These are phyloP conservation scores for Drosophila novamexicana DNA, from an alignment of 1,140 invertebrate genomes.

Conservation along the genomic window DNA sequence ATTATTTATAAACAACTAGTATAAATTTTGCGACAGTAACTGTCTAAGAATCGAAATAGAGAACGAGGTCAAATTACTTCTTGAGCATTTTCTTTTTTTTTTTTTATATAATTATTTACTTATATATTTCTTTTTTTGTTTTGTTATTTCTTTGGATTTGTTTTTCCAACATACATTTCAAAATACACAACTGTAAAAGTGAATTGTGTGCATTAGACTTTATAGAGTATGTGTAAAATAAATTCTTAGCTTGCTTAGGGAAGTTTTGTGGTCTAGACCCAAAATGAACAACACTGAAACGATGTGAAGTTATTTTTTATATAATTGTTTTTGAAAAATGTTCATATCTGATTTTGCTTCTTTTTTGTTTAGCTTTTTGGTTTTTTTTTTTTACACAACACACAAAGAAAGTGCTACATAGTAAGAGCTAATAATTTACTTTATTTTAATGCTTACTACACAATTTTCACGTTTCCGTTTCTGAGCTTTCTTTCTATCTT, in stretches of 20 bases:
- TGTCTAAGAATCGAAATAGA: conserved; percentile 75
- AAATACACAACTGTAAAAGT: conserved; percentile 67
- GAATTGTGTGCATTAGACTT: conserved; percentile 66
- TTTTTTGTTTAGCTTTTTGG: conserved; percentile 18
- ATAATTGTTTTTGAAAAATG: conserved; percentile 27
- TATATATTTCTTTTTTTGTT: neutral
- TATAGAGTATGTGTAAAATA: conserved; percentile 66
- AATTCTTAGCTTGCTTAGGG: conserved; percentile 76
- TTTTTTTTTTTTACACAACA: conserved; percentile 64
- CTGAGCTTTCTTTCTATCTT: conserved; percentile 27
- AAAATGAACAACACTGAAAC: conserved; percentile 73
- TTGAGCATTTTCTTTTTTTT: conserved; percentile 37
- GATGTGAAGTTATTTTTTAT: conserved; percentile 53
- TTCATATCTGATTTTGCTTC: conserved; percentile 24
- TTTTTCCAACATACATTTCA: conserved; percentile 49
- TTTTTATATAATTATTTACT: neutral
- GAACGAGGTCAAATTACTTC: conserved; percentile 47
- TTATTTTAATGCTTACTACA: conserved; percentile 76
- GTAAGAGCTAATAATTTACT: conserved; percentile 73
- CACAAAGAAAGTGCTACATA: conserved; percentile 77
- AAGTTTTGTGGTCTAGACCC: conserved; percentile 67
- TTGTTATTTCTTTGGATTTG: conserved; percentile 22
- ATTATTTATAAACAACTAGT: conserved; percentile 68
- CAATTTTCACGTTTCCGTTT: conserved; percentile 64
- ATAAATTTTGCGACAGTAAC: conserved; percentile 73